Percentiles rank a stretch among this genome's conserved stretches.
Conservation (phyloP, 2,797 vertebrate genomes). For the Acridotheres tristis region DNA sequence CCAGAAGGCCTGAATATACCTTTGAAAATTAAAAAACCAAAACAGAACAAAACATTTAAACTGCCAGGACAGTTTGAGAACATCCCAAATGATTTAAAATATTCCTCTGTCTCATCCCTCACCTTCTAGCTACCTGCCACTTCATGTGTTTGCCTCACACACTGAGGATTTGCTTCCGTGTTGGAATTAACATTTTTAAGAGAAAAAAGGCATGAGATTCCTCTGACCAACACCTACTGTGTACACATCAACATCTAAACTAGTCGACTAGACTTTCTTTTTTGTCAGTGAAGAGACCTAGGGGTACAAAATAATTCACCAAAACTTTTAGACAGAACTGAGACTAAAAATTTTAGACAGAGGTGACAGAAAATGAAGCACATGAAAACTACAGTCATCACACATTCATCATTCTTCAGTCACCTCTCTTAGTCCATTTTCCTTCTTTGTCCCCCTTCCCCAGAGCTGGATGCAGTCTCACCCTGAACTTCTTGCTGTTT, state of each 20-base stretch:
- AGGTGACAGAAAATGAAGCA: not conserved
- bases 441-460: not conserved
- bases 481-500: not conserved
- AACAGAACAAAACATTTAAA: not conserved
- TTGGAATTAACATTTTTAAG: not conserved
- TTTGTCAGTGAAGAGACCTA: not conserved
- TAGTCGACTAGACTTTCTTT: not conserved
- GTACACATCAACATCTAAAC: not conserved
- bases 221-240: not conserved
- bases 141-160: not conserved
- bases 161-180: not conserved
- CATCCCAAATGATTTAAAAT: not conserved
- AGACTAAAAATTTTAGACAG: not conserved
- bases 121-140: not conserved
- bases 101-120: not conserved
- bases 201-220: not conserved
- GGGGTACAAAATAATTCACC: not conserved
- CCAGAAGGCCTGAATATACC: not conserved
- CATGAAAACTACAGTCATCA: not conserved
- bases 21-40: not conserved
- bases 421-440: not conserved
- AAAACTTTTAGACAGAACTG: not conserved
- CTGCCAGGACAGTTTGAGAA: not conserved
- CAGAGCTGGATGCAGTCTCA: not conserved
- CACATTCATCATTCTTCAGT: not conserved